These are phyloP conservation scores for Allolobophora icterica DNA, from an alignment of 2,888 invertebrate species.

Conservation along the genomic window DNA sequence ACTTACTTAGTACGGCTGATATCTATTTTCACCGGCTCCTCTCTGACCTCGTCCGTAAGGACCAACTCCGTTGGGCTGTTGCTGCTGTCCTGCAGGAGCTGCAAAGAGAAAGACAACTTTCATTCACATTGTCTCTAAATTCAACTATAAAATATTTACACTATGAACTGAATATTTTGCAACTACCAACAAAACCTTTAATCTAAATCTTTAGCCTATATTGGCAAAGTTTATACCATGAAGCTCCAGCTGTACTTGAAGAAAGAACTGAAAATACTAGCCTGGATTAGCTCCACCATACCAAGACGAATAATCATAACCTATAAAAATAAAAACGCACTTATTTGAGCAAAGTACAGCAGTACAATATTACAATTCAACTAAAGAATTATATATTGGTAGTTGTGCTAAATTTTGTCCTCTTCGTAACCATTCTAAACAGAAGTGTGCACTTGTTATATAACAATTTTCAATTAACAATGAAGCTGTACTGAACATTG, in stretches of 20 bases:
- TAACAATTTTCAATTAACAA: neutral
- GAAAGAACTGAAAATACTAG: slow-evolving; percentile 6
- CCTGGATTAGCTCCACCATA: slow-evolving; percentile 27
- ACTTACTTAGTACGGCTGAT: slow-evolving; percentile 30
- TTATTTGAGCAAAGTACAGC: neutral
- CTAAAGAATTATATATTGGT: neutral
- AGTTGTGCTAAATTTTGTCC: neutral
- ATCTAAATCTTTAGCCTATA: neutral
- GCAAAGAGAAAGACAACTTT: neutral
- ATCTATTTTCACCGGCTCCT: slow-evolving; percentile 24
- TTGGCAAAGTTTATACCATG: neutral
- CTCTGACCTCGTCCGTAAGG: slow-evolving; percentile 20
- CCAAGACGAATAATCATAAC: slow-evolving; percentile 27
- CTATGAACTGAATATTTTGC: neutral
- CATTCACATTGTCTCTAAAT: neutral
- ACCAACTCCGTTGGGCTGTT: slow-evolving; percentile 23
- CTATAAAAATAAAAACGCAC: neutral
- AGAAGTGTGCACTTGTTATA: neutral
- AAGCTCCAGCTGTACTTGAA: neutral
- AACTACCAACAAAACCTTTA: neutral
- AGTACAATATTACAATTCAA: neutral
- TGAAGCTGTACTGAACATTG: neutral
- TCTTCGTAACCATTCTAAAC: neutral
- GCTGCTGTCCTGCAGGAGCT: neutral
- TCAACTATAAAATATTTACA: neutral